A percentile compares a stretch with the other conserved stretches of the same genome.
phyloP scores from a whole-genome alignment of 1,140 invertebrate species.

The Pachypsylla venusta region DNA sequence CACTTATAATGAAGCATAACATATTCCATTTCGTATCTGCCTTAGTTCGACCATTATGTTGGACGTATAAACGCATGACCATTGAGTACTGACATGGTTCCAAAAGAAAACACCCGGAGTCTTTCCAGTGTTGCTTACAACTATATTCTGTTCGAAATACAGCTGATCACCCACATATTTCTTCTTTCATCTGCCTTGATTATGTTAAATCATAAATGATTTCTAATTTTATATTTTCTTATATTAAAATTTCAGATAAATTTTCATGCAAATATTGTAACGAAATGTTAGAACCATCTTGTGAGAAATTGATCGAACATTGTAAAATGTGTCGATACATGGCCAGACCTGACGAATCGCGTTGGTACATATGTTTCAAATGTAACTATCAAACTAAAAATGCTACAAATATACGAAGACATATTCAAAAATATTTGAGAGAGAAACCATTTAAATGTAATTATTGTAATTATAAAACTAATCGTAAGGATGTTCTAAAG shows the following conservation, averaged over 20 bases:
- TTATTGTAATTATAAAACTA: neutral
- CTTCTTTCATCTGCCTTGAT: too few species aligned
- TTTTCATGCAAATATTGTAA: neutral
- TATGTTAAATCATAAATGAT: too few species aligned
- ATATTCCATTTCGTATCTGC: too few species aligned
- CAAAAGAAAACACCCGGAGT: too few species aligned
- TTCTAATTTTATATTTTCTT: too few species aligned
- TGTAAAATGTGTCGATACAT: neutral
- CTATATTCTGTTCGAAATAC: too few species aligned
- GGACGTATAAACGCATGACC: too few species aligned
- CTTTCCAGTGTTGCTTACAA: too few species aligned
- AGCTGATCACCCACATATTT: too few species aligned
- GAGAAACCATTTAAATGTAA: constrained; percentile 4
- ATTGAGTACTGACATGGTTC: too few species aligned
- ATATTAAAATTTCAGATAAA: neutral
- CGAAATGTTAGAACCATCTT: neutral
- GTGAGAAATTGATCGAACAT: neutral
- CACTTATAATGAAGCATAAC: too few species aligned
- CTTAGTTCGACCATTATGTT: too few species aligned
- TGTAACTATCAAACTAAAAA: neutral
- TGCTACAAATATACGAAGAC: neutral
- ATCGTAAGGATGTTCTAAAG: neutral
- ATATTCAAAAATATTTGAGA: neutral
- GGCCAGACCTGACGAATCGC: neutral
- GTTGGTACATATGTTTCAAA: neutral